Conservation (phyloP, 2,797 vertebrate species). For the Rallus crepitans region DNA sequence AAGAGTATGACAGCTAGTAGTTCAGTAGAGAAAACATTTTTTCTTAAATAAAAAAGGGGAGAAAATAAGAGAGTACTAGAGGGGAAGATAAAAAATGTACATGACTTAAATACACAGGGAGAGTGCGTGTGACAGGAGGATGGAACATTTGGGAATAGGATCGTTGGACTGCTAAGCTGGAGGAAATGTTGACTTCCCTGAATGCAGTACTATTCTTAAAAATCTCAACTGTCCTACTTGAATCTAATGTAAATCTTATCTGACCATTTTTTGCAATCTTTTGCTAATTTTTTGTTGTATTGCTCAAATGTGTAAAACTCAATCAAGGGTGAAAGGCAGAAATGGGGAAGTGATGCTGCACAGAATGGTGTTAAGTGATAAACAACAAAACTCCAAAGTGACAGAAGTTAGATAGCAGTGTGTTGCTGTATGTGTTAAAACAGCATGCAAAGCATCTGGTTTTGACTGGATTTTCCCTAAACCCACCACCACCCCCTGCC, state of each 20-base stretch:
- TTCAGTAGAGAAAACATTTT: background rate
- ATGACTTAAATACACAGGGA: background rate
- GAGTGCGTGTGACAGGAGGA: background rate
- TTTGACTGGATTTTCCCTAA: background rate
- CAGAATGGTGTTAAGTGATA: background rate
- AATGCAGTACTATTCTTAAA: background rate
- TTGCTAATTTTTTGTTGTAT: background rate
- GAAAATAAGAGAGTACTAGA: background rate
- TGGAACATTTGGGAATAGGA: background rate
- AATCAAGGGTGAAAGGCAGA: background rate
- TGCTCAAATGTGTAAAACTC: background rate
- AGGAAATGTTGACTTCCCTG: background rate
- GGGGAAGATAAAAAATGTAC: background rate
- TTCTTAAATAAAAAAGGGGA: background rate
- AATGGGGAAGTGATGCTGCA: background rate
- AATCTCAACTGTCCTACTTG: background rate
- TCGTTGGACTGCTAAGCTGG: background rate
- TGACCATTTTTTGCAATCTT: background rate
- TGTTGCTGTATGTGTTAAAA: background rate
- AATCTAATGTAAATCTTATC: background rate
- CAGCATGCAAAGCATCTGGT: background rate
- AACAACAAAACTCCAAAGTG: background rate
- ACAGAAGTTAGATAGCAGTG: background rate
- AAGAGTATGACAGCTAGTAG: background rate
- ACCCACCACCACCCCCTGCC: accelerated